Conservation (phyloP, 2,797 vertebrate species). For the Coregonus ussuriensis region DNA sequence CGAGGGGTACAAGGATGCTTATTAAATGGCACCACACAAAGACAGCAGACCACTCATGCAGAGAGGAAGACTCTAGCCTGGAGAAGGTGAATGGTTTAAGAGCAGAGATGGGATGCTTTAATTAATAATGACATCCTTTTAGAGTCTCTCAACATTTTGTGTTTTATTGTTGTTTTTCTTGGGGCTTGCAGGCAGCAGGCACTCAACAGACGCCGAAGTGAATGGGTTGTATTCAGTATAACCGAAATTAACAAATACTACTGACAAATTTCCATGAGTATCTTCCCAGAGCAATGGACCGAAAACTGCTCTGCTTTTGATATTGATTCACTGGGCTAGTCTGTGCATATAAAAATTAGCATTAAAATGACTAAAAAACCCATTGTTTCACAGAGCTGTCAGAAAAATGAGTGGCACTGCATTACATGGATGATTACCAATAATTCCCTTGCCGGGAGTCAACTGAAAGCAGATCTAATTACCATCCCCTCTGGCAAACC, state of each 20-base stretch:
- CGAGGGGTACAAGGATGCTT: slow-evolving; percentile 58
- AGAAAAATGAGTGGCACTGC: slow-evolving; percentile 74
- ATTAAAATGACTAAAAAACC: slow-evolving; percentile 37
- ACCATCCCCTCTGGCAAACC: slow-evolving; percentile 65
- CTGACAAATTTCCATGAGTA: slow-evolving; percentile 5
- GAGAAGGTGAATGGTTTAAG: slow-evolving; percentile 55
- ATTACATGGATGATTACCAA: slow-evolving; percentile 80
- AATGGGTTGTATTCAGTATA: neutral
- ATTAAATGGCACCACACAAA: slow-evolving; percentile 68
- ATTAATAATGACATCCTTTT: slow-evolving; percentile 72
- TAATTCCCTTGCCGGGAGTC: slow-evolving; percentile 71
- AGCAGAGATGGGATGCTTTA: slow-evolving; percentile 67
- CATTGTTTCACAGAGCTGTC: slow-evolving; percentile 74
- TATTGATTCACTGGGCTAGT: neutral
- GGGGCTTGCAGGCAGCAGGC: neutral
- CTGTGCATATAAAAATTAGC: neutral
- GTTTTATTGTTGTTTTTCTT: slow-evolving; percentile 13
- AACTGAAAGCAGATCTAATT: slow-evolving; percentile 75
- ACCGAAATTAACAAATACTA: slow-evolving; percentile 8
- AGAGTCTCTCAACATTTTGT: slow-evolving; percentile 34
- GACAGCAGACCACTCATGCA: slow-evolving; percentile 65
- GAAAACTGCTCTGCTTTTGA: neutral
- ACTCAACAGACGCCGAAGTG: slow-evolving; percentile 5
- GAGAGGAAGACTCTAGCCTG: slow-evolving; percentile 52
- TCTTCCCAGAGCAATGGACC: neutral